phyloP scores from a whole-genome alignment of 2,797 vertebrate genomes.

The Catamblyrhynchus diadema region DNA sequence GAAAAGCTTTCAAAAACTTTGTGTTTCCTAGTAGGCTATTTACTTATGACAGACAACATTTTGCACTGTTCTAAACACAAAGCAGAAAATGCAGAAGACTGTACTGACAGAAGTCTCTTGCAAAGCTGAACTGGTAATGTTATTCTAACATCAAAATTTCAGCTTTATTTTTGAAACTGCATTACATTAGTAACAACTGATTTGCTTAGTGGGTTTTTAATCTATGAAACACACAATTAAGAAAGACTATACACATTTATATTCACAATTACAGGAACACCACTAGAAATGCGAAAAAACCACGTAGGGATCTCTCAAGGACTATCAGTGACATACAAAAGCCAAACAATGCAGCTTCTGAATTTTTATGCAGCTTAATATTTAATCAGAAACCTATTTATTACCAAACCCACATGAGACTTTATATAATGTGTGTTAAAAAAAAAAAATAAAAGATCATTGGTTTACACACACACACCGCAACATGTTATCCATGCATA shows the following conservation, averaged over 20 bases:
- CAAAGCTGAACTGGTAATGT: not conserved
- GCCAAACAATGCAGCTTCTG: not conserved
- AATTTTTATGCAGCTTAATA: not conserved
- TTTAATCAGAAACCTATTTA: not conserved
- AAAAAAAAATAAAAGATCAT: not conserved
- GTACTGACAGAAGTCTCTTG: not conserved
- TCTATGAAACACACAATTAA: not conserved
- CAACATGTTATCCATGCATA: not conserved
- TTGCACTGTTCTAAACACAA: not conserved
- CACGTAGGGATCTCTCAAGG: not conserved
- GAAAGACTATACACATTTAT: not conserved
- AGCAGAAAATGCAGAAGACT: not conserved
- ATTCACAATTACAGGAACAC: not conserved
- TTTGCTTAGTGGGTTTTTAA: not conserved
- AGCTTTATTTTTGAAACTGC: not conserved
- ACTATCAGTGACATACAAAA: not conserved
- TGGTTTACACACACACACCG: fast-evolving
- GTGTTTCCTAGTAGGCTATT: not conserved
- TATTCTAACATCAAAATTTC: not conserved
- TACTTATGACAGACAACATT: not conserved
- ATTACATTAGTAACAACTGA: not conserved
- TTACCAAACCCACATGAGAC: not conserved
- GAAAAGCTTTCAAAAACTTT: not conserved
- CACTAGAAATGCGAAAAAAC: not conserved
- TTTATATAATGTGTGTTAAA: fast-evolving